Evolutionary conservation across 1,140 invertebrate genomes (phyloP).

Genomic region (Lepidotrigona ventralis): DNA sequence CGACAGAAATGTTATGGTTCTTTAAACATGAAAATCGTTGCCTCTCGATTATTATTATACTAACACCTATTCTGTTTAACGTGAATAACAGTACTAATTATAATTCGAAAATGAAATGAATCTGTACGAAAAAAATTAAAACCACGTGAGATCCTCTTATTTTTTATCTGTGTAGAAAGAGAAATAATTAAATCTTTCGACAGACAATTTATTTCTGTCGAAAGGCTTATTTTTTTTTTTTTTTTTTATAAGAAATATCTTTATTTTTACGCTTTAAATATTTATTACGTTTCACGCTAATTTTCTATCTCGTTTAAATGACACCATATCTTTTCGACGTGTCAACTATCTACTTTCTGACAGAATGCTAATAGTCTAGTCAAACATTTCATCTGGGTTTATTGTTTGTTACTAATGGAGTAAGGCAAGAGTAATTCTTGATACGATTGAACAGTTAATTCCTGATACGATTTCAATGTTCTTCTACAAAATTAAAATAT

Average conservation of each 20-base stretch:
- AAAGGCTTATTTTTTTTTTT: background rate
- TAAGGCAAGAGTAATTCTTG: background rate
- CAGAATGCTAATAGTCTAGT: background rate
- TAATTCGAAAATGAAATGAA: background rate
- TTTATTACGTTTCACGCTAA: background rate
- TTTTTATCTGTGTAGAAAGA: background rate
- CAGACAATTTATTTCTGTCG: background rate
- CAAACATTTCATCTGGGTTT: background rate
- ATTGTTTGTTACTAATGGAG: background rate
- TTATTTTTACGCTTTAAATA: background rate
- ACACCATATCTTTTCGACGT: background rate
- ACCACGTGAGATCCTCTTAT: background rate
- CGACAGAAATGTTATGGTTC: constrained; percentile 13
- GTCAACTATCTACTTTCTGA: background rate
- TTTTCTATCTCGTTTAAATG: background rate
- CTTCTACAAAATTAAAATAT: background rate
- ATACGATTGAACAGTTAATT: background rate
- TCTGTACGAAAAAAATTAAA: background rate
- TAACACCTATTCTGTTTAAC: background rate
- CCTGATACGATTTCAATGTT: background rate
- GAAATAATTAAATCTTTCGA: background rate
- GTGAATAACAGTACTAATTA: background rate
- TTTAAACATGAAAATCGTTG: constrained; percentile 15
- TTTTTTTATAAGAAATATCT: background rate
- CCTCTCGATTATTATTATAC: background rate